Base-by-base conservation (phyloP, 2,888 invertebrate genomes). In the Stegophylla sp. region DNA sequence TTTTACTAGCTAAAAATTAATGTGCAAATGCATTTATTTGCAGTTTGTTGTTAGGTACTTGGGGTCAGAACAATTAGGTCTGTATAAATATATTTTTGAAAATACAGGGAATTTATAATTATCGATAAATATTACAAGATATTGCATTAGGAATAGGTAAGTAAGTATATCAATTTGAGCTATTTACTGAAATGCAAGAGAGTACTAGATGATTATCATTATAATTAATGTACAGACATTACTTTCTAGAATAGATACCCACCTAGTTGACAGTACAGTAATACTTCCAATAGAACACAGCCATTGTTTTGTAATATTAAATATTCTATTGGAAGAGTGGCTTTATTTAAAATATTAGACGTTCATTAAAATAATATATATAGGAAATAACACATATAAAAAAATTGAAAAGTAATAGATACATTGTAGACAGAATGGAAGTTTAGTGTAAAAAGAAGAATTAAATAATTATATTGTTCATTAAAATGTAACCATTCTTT, bases 221-320 rank as follows among this genome's bases (percentile, higher is more conserved):
- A n/a, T 73, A 13, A 73, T 73, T 61, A 28, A 74, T 48, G 45
- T 28, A 20, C 45, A 63, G 12, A 20, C 43, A 61, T 26, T 28
- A 61, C 28, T 61, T 17, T 23, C 20, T 56, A 56, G 20, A 51
- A 9, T n/a, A n/a, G n/a, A n/a, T n/a, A n/a, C n/a, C n/a, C n/a
- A n/a, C n/a, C n/a, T n/a, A n/a, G n/a, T n/a, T n/a, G n/a, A n/a
- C 23, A 69, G 5, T 56, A 23, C 10, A 59, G 59, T 43, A 59
- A 23, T 43, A 59, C 23, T 59, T 59, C 59, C 20, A 75, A 51
- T 75, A 41, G 51, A 51, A 75, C 75, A 75, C 75, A 75, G 75
- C 75, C 75, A 51, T 75, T 75, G 34, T 63, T 75, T 75, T 64
- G 48, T 75, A 75, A 64, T 34, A 34, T 75, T 51, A 71, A 64